Base-by-base conservation (phyloP, 2,113 vertebrate species). In the Peromyscus maniculatus region DNA sequence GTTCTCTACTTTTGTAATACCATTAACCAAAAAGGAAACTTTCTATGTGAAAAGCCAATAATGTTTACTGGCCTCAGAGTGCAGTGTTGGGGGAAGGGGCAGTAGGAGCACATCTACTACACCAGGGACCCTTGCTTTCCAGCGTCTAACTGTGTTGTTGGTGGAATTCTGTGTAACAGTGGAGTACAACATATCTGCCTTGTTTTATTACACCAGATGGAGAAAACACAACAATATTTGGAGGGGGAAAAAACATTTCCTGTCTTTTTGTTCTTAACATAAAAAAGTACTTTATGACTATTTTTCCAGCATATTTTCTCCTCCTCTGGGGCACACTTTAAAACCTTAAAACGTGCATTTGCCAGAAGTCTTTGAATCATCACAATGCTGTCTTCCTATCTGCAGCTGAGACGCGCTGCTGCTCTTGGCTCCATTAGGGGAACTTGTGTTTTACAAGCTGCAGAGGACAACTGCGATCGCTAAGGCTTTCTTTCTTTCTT, bases 251-350 rank as follows among this genome's bases (percentile, higher is more conserved):
- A 24, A 95, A 97, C 79, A 97, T 98, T 99, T 99, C 98, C 98
- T 98, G 98, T 98, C 96, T 98, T 98, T 97, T 98, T 98, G 98
- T 98, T 97, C 98, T 98, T 96, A 93, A 96, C 96, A 96, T 97
- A 98, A 98, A 98, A 96, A 98, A 95, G 93, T 97, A 98, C 97
- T 98, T 98, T 99, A 98, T 97, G 96, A 96, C 64, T 87, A 49
- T 67, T 69, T 91, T 91, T 93, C 1, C 89, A 97, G 91, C 97
- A 93, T 98, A 95, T 93, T 98, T 97, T 97, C 91, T 83, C 82
- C 92, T 84, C 82, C 94, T 98, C 96, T 98, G 98, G 97, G 95
- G 95, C 98, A 97, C 94, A 96, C 98, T 97, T 98, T 97, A 97
- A 87, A 98, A 97, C 95, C 98, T 97, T 87, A 92, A 86, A 98